Evolutionary conservation across 2,797 vertebrate species (phyloP), one percentile per base, ranked within the genome.

Genomic region (Buphagus erythrorhynchus): DNA sequence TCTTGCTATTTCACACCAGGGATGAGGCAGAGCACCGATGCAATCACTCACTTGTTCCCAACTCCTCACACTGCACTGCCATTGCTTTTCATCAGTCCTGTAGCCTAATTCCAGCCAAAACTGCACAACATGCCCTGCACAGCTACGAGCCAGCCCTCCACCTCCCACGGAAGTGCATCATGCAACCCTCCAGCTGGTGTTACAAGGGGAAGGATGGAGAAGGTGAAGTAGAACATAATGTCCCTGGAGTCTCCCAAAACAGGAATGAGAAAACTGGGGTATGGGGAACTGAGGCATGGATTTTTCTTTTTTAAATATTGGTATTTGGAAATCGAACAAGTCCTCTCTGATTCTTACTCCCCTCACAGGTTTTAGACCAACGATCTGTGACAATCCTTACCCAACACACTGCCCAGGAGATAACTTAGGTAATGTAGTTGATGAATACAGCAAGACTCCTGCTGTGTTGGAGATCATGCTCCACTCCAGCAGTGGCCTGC

Each of bases 101-200:
- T 8, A 77, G 59, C 13, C 43, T 33, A 5, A 80, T 9, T 0
- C 18, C 75, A 88, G 8, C 16, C 1, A 0, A 90, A 94, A 77
- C 11, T 21, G 42, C 22, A 52, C 28, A 46, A 26, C 12, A 2
- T 9, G 18, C 29, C 31, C 59, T 1, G 18, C 55, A 12, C 38
- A 38, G 28, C 22, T 36, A 57, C 0, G 0, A 85, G 55, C 46
- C 75, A 79, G 74, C 8, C 45, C 29, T 42, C 67, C 24, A 4
- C 9, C 38, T 62, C 57, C 48, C 55, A 49, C 1, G 4, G 28
- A 33, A 36, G 21, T 10, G 33, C 21, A 33, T 40, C 18, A 17
- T 2, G 19, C 43, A 68, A 35, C 6, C 24, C 20, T n/a, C 29
- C 0, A 0, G 22, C 17, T 40, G 20, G 24, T 33, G 24, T 51